Base-by-base conservation (phyloP, 2,888 invertebrate genomes). In the Hyposoter dolosus region DNA sequence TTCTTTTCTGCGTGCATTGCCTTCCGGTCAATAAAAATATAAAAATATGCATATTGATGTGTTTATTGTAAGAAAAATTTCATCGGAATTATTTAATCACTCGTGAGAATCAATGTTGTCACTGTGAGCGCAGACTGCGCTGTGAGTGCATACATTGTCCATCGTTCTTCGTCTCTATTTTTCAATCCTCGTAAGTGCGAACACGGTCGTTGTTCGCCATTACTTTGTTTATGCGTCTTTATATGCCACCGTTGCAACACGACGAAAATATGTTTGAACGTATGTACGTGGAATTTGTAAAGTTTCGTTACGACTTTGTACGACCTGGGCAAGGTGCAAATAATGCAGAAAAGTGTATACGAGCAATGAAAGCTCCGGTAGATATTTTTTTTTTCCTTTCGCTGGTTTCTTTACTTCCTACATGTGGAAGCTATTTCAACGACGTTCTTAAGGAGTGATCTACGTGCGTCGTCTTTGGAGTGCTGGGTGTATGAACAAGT, bases 171-270 rank as follows among this genome's bases (percentile, higher is more conserved):
- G 65, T 77, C 53, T 72, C 68, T 65, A 47, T 78, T 56, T 47
- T 60, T 23, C 85, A 91, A 91, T 91, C 91, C 91, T 89, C 87
- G 88, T 90, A 88, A 91, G 91, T 91, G 91, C 91, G 90, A n/a
- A n/a, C n/a, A 63, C 45, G 60, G 72, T 81, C 74, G 45, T 45
- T 40, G 35, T 40, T 2, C 5, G 53, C 53, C 1, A 56, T 7
- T 19, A 19, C 23, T 32, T 19, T 40, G 4, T 32, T 50, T 28
- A 12, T 53, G 50, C 17, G 9, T 19, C 40, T 53, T 19, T 77
- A 63, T 71, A 76, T 43, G 80, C 65, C 53, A 23, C 63, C 19
- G 50, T 63, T 80, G 60, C 76, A 65, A 71, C 43, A 32, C 28
- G n/a, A 63, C 7, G 32, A 35, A 47, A 63, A 23, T 10, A 0